phyloP scores from a whole-genome alignment of 2,113 vertebrate genomes.

The mouse (Mus musculus) region GRCm39 chr2:58324501-58325000 shows the following conservation, averaged over 20 bases:
- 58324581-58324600: not conserved
- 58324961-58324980: not conserved
- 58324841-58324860: not conserved
- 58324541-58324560: slow-evolving; percentile 5
- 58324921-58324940: not conserved
- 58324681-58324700: not conserved
- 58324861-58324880: not conserved
- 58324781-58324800: not conserved
- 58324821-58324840: not conserved
- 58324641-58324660: not conserved
- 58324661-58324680: not conserved
- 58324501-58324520: not conserved
- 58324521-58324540: slow-evolving; percentile 42
- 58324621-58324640: not conserved
- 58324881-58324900: not conserved
- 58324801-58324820: slow-evolving; percentile 3
- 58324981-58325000: not conserved
- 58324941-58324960: not conserved
- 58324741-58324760: not conserved
- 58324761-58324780: not conserved
- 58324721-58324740: not conserved
- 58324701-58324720: not conserved
- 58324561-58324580: not conserved
- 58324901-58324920: not conserved
- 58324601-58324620: not conserved